Percentiles rank a stretch among this genome's conserved stretches.
These are phyloP conservation scores for Hycleus phaleratus DNA, from an alignment of 1,140 invertebrate genomes.

Conservation along the genomic window DNA sequence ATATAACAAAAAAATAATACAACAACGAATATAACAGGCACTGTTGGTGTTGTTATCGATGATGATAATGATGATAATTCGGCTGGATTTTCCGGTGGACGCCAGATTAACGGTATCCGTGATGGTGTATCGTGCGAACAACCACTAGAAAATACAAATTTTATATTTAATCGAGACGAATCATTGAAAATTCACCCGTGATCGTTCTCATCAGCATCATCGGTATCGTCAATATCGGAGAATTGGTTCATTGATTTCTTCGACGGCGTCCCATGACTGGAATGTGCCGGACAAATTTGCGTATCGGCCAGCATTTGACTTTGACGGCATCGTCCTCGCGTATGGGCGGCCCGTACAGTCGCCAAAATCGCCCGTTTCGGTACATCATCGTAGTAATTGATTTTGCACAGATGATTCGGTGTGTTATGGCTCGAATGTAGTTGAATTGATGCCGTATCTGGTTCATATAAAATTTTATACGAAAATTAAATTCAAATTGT, in stretches of 20 bases:
- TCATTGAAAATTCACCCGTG: constrained; percentile 28
- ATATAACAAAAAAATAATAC: constrained; percentile 63
- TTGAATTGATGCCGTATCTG: constrained; percentile 33
- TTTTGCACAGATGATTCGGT: constrained; percentile 32
- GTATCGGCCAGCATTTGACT: constrained; percentile 33
- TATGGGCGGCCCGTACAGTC: constrained; percentile 34
- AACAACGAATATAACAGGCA: constrained; percentile 65
- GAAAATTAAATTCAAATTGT: neutral
- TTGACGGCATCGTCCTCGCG: constrained; percentile 34
- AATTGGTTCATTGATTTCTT: constrained; percentile 20
- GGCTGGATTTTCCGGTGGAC: constrained; percentile 35
- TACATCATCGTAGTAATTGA: constrained; percentile 30
- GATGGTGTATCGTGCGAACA: constrained; percentile 63
- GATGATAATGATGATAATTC: constrained; percentile 31
- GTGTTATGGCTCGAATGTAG: constrained; percentile 29
- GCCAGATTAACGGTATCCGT: constrained; percentile 59
- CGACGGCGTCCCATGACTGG: constrained; percentile 26
- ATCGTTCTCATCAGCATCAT: constrained; percentile 40
- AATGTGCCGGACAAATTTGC: constrained; percentile 29
- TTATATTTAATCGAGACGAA: neutral
- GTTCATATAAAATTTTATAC: neutral
- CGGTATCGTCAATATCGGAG: constrained; percentile 36
- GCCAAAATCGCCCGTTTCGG: constrained; percentile 37
- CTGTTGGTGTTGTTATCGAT: constrained; percentile 43
- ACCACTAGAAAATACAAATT: constrained; percentile 42